Base-by-base conservation (phyloP, 2,113 vertebrate genomes). In the Myxocyprinus asiaticus region DNA sequence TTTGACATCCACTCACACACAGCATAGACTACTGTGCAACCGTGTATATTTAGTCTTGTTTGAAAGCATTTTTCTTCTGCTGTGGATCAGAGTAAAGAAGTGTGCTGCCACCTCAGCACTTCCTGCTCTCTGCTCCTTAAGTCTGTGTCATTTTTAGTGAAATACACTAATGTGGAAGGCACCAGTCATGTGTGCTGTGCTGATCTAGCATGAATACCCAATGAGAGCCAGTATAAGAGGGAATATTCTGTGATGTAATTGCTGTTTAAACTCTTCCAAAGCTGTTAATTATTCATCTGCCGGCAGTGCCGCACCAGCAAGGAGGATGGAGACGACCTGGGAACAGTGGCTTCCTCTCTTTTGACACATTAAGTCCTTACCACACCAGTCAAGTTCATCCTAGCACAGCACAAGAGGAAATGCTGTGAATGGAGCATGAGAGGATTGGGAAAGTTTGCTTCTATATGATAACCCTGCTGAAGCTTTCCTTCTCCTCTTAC, bases 101-200 rank as follows among this genome's bases (percentile, higher is more conserved):
- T 86, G 67, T 82, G 66, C 44, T 81, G 80, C 81, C 79, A 86
- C 78, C 83, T 90, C 89, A 90, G 89, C 87, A 87, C 70, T 89
- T 90, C 84, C 68, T 72, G 67, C 65, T 75, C 42, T 84, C 82
- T 79, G 85, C 81, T 66, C 70, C 67, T 67, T 77, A 82, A 68
- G 79, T 80, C 86, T 67, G 64, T 83, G 84, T 79, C 80, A 87
- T 85, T 88, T 89, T 88, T 86, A 85, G 86, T 79, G 80, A 81
- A 85, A 88, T 86, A 86, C 78, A 7, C 78, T 87, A 83, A 91
- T 86, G 88, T 88, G 85, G 62, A 77, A 80, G 85, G 69, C 79
- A 66, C 86, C 86, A 74, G 84, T 86, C 84, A 82, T 85, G 69
- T 73, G 81, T 81, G 78, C 78, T 64, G 45, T 83, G 53, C 67